phyloP scores from a whole-genome alignment of 2,113 vertebrate genomes.

The Poeciliopsis retropinna region DNA sequence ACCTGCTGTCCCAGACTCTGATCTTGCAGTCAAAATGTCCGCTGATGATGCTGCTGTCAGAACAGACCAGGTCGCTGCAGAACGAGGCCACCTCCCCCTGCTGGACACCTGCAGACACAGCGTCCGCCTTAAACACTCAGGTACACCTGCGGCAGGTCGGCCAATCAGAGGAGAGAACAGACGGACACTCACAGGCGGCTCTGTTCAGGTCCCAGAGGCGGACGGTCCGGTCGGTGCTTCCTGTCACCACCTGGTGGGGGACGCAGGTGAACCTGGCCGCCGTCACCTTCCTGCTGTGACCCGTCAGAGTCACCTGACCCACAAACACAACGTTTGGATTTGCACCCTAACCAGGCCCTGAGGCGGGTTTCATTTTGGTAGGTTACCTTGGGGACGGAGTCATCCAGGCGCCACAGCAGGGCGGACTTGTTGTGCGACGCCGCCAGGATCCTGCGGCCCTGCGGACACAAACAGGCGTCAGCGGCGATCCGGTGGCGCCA shows the following conservation, averaged over 20 bases:
- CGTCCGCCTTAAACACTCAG: background rate
- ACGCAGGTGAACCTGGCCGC: slow-evolving; percentile 83
- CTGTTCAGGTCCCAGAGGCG: slow-evolving; percentile 88
- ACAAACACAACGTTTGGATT: background rate
- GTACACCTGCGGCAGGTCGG: background rate
- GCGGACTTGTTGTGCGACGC: slow-evolving; percentile 87
- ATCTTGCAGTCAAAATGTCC: slow-evolving; percentile 88
- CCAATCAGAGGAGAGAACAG: background rate
- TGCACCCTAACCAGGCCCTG: no score
- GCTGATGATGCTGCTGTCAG: slow-evolving; percentile 84
- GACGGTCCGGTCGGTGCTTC: slow-evolving; percentile 86
- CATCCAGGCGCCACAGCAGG: slow-evolving; percentile 85
- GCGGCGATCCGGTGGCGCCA: no score
- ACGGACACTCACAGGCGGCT: slow-evolving; percentile 81
- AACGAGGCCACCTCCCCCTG: slow-evolving; percentile 80
- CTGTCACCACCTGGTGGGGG: slow-evolving; percentile 84
- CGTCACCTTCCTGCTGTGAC: slow-evolving; percentile 89
- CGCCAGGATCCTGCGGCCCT: slow-evolving; percentile 84
- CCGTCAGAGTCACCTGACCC: slow-evolving; percentile 86
- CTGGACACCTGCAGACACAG: slow-evolving; percentile 77
- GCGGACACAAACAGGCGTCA: background rate
- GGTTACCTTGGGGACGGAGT: slow-evolving; percentile 78
- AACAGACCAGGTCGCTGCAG: slow-evolving; percentile 89
- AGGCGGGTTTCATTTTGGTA: no score
- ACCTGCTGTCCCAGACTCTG: slow-evolving; percentile 91